Base-by-base conservation (phyloP, 2,888 invertebrate species). In the Hesperia comma region DNA sequence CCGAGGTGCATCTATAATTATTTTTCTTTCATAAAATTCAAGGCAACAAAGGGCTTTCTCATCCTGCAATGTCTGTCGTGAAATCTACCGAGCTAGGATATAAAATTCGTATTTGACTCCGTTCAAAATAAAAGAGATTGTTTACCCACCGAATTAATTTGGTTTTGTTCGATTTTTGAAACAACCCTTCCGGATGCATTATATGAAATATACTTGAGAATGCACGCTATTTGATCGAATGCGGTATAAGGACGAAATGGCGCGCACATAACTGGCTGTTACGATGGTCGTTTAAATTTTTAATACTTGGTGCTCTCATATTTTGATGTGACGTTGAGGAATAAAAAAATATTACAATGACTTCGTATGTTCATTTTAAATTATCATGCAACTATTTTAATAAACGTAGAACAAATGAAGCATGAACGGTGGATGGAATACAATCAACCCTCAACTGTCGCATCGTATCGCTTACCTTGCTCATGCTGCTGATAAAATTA, bases 101-200 rank as follows among this genome's bases (percentile, higher is more conserved):
- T n/a, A 43, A 43, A 15, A n/a, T 15, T 10, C n/a, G n/a, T 14
- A 43, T 49, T 49, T 19, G 19, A 19, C 19, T 43, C 15, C 7
- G 49, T 49, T 4, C 49, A 49, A 19, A 49, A 43, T 10, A 10
- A 49, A 19, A 49, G 43, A 43, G 43, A 19, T 49, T 49, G 17
- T 19, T 56, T 56, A 63, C 56, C n/a, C 37, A 21, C 46, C 33
- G 21, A 21, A 43, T 21, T n/a, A 37, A 37, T 43, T 21, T 55
- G 8, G 26, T 37, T 19, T 56, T 63, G 1, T 55, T 56, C 46
- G 56, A 37, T 63, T 63, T 56, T 55, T 26, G 26, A 63, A 57
- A 40, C 63, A 57, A 57, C 63, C 63, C 63, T 57, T 57, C 51
- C 43, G 33, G 40, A 57, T 51, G 37, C 37, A 46, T 37, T 49